phyloP scores from a whole-genome alignment of 2,888 invertebrate genomes.

The Xanthia togata region DNA sequence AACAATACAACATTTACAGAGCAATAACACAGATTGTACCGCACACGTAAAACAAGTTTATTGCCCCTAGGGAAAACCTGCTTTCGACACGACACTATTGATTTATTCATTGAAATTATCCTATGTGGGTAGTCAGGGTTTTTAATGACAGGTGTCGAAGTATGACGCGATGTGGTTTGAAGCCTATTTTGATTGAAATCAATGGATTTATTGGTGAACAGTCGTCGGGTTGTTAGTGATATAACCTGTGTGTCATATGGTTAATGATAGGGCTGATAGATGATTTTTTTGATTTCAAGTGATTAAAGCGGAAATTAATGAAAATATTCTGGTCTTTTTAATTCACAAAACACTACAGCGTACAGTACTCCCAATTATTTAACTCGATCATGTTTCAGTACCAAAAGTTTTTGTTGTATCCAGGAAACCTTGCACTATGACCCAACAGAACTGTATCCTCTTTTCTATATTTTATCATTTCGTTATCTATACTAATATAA shows the following conservation, averaged over 20 bases:
- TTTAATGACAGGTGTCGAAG: conserved; percentile 62
- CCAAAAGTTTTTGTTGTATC: too few relatives aligned
- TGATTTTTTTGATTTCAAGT: neutral
- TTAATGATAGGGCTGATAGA: neutral
- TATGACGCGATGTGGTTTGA: conserved; percentile 22
- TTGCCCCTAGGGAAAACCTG: conserved; percentile 77
- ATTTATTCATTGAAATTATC: conserved; percentile 74
- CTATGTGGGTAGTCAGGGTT: conserved; percentile 55
- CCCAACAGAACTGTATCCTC: neutral
- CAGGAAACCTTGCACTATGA: neutral
- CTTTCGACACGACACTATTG: conserved; percentile 76
- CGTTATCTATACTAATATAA: neutral
- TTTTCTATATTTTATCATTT: neutral
- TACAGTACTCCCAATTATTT: neutral
- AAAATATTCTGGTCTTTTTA: neutral
- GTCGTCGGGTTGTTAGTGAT: neutral
- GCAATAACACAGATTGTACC: conserved; percentile 51
- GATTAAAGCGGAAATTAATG: neutral
- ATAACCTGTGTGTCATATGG: neutral
- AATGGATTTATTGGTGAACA: conserved; percentile 19
- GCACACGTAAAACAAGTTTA: conserved; percentile 68
- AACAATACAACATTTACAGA: conserved; percentile 57
- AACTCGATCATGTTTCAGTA: neutral
- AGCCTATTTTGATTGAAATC: conserved; percentile 23
- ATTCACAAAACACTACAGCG: too few relatives aligned